Percentiles rank a stretch among this genome's conserved stretches.
These are phyloP conservation scores for Drosophila pseudotalamancana DNA, from an alignment of 2,888 invertebrate genomes.

Conservation along the genomic window DNA sequence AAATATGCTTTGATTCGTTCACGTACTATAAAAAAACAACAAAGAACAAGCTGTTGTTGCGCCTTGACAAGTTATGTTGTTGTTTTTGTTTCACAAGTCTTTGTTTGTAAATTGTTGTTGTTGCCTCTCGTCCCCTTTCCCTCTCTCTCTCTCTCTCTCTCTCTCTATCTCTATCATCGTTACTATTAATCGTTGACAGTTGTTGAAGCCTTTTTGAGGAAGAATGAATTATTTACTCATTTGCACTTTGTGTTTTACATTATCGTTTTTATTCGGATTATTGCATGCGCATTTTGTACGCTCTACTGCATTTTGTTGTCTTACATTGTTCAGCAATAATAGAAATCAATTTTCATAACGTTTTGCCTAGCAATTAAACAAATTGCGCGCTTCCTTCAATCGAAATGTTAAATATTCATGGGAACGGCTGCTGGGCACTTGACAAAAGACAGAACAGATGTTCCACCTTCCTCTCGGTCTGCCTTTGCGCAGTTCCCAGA, in stretches of 20 bases:
- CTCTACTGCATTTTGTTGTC: conserved; percentile 33
- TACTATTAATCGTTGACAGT: conserved; percentile 42
- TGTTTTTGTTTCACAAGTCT: conserved; percentile 26
- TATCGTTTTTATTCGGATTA: conserved; percentile 33
- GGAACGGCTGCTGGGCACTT: conserved; percentile 12
- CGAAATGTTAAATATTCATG: conserved; percentile 51
- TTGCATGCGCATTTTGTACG: conserved; percentile 36
- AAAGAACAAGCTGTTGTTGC: conserved; percentile 49
- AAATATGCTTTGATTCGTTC: too few species aligned
- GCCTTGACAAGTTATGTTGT: conserved; percentile 39
- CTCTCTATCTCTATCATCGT: neutral
- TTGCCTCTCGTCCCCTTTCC: conserved; percentile 11
- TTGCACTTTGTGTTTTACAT: conserved; percentile 39
- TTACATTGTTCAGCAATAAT: conserved; percentile 14
- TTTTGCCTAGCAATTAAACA: conserved; percentile 52
- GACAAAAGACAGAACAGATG: conserved; percentile 30
- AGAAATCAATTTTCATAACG: conserved; percentile 50
- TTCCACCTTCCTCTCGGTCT: neutral
- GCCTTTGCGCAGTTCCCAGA: conserved; percentile 18
- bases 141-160: neutral
- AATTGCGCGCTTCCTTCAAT: conserved; percentile 64
- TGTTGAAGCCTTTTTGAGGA: conserved; percentile 38
- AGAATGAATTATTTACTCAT: conserved; percentile 34
- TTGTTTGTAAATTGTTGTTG: conserved; percentile 28
- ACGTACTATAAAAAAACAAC: conserved; percentile 4